Conservation (phyloP, 2,113 vertebrate species). For the Epinephelus moara region DNA sequence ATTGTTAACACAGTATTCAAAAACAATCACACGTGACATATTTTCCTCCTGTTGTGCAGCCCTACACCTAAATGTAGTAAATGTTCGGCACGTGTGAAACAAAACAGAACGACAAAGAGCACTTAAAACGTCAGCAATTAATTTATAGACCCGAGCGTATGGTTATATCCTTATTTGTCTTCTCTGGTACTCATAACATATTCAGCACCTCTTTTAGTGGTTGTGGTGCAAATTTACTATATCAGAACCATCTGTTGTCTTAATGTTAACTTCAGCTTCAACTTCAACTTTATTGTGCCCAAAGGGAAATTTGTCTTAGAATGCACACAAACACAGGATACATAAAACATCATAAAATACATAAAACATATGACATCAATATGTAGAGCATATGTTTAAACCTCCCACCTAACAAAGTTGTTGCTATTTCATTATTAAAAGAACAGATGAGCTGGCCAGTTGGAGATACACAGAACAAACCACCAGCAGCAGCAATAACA, state of each 20-base stretch:
- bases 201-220: conserved; percentile 63
- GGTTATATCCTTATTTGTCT: conserved; percentile 64
- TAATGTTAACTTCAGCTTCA: conserved; percentile 52
- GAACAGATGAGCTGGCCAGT: conserved; percentile 19
- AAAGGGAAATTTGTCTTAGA: conserved; percentile 50
- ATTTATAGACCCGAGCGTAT: conserved; percentile 52
- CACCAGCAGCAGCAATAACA: conserved; percentile 28
- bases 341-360: conserved; percentile 54
- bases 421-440: conserved; percentile 38
- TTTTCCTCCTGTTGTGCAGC: too few relatives aligned
- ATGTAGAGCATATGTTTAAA: conserved; percentile 48
- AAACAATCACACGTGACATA: too few relatives aligned
- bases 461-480: conserved; percentile 2
- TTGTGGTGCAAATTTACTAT: conserved; percentile 43
- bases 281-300: conserved; percentile 64
- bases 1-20: too few relatives aligned
- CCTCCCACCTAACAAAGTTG: background rate
- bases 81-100: conserved; percentile 16
- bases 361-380: conserved; percentile 58
- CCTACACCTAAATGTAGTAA: conserved; percentile 6
- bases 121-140: conserved; percentile 60
- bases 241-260: conserved; percentile 70
- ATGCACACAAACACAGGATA: conserved; percentile 42
- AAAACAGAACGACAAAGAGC: conserved; percentile 27
- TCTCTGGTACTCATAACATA: conserved; percentile 52